Evolutionary conservation across 2,113 vertebrate genomes (phyloP), one percentile per base, ranked within the genome.

Genomic region (Sphaerodactylus townsendi): DNA sequence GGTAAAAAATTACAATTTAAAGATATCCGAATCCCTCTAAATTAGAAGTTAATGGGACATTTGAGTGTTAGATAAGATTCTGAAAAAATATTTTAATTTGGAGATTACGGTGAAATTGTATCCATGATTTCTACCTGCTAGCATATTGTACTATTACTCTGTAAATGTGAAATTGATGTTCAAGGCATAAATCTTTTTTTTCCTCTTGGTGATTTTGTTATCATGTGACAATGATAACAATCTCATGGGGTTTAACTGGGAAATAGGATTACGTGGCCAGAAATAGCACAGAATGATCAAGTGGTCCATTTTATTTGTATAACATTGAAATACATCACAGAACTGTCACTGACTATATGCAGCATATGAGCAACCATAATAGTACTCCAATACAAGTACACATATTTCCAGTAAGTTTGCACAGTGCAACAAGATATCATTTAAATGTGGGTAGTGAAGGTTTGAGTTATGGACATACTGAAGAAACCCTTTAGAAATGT

Each of bases 111-210:
- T 33, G 23, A 65, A 15, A 33, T 50, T 77, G 37, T 30, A 48
- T 53, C 48, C 6, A 39, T 62, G 15, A 3, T 8, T 23, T 1
- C 1, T 19, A 30, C 44, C 37, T 1, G n/a, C 85, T 84, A 37
- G 59, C 86, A 76, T 9, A 10, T 2, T 2, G 0, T 30, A 5
- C 41, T 14, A 1, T 5, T 10, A 7, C 33, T 83, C 85, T 77
- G 89, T 28, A 72, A 90, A 87, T 53, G 7, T 41, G 71, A 85
- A 87, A 89, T 76, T 1, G 73, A 75, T 69, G 50, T 41, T 59
- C 30, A 46, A 1, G 41, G 10, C 65, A 11, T 3, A 78, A 65
- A 21, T 1, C 84, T 39, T 48, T 6, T 62, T n/a, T 68, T 62
- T 33, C 1, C 71, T 84, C 21, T 65, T 30, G 59, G 25, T 59